Evolutionary conservation across 2,113 vertebrate species (phyloP).

Genomic region (Fregata magnificens): DNA sequence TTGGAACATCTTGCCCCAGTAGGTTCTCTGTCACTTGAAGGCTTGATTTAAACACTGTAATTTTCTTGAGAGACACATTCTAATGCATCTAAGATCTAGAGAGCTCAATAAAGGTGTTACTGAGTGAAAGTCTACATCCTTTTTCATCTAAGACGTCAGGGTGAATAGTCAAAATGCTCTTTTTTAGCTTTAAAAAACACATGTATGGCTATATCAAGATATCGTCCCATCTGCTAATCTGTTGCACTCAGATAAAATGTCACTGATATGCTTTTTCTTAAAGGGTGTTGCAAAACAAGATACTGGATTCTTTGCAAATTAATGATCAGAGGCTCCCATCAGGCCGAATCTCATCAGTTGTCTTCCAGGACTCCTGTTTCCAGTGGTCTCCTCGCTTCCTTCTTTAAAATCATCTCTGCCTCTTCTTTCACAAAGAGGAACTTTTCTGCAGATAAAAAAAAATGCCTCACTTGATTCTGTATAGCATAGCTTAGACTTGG

Average conservation of each 20-base stretch:
- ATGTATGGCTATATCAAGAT: background rate
- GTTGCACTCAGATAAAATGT: background rate
- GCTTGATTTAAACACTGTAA: conserved; percentile 44
- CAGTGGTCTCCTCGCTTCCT: background rate
- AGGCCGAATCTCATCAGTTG: background rate
- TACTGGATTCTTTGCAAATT: background rate
- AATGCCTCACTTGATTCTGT: background rate
- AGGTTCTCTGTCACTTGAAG: conserved; percentile 60
- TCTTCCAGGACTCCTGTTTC: background rate
- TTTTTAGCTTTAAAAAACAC: background rate
- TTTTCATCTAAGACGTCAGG: background rate
- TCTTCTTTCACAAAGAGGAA: background rate
- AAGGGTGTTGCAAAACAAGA: background rate
- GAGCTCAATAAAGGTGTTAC: background rate
- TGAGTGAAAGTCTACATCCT: background rate
- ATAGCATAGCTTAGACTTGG: background rate
- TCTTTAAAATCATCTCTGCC: background rate
- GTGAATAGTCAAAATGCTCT: background rate
- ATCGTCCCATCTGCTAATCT: background rate
- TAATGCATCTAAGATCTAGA: background rate
- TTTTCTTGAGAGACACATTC: background rate
- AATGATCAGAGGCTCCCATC: background rate
- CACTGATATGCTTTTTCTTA: background rate
- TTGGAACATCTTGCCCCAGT: conserved; percentile 39
- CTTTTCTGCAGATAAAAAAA: background rate